Conservation (phyloP, 2,888 invertebrate genomes). For the Dexiosoma caninum region DNA sequence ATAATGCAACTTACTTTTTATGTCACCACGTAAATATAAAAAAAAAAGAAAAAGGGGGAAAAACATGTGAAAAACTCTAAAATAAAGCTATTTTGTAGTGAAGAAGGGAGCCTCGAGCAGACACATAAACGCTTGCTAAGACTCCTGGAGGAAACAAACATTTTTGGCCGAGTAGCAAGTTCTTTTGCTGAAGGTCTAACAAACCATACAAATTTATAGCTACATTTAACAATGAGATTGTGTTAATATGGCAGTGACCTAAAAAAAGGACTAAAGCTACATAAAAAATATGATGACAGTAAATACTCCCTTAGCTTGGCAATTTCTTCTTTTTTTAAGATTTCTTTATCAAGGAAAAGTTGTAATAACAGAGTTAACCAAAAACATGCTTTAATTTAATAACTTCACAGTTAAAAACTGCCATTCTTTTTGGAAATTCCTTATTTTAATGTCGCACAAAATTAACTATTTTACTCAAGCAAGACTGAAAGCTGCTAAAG, state of each 20-base stretch:
- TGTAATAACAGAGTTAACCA: not conserved
- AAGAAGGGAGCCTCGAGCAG: slow-evolving; percentile 11
- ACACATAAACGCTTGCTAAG: not conserved
- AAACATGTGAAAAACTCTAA: slow-evolving; percentile 11
- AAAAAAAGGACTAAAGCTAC: not conserved
- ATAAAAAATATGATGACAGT: not conserved
- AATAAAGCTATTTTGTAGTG: slow-evolving; percentile 47
- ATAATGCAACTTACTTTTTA: not conserved
- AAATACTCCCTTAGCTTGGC: not conserved
- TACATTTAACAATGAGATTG: not conserved
- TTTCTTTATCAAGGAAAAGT: no score
- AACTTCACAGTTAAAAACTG: no score
- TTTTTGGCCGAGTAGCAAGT: not conserved
- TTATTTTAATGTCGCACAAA: not conserved
- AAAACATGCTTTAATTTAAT: no score
- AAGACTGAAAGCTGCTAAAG: not conserved
- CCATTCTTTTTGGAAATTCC: no score
- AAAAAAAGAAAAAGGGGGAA: not conserved
- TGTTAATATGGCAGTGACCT: not conserved
- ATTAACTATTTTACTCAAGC: slow-evolving; percentile 1
- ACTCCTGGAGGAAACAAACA: not conserved
- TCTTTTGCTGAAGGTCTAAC: not conserved
- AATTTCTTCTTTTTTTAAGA: no score
- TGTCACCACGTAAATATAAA: not conserved
- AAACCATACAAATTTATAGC: slow-evolving; percentile 20